Base-by-base conservation (phyloP, 2,797 vertebrate species). In the Tokudaia tokunoshimensis region DNA sequence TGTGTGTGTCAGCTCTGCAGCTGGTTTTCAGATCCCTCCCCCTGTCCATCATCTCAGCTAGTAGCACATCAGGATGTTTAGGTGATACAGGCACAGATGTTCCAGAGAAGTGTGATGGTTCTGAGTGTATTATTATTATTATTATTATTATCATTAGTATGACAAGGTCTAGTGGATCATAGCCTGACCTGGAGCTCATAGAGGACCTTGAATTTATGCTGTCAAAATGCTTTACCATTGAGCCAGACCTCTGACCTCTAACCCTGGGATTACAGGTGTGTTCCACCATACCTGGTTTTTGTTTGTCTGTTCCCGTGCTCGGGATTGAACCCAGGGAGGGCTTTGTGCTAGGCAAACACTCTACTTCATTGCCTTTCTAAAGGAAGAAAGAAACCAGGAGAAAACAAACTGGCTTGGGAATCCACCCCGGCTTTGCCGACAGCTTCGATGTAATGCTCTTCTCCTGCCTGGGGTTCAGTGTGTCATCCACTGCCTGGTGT, bases 31-130 rank as follows among this genome's bases (percentile, higher is more conserved):
- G 84, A 47, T 20, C 24, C 37, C 20, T 67, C 52, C n/a, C 55
- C 24, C n/a, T 26, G 26, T 31, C 3, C 1, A 47, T 22, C 12
- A 0, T 84, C 75, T 6, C 0, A 10, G 61, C 26, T 4, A 41
- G 37, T 6, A 0, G 55, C 0, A 44, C 41, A 12, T 26, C 29
- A n/a, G 87, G 75, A 74, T 17, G 0, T 0, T 0, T 76, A 1
- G 31, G 17, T 17, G 59, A 52, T 3, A 15, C 4, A 70, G 83
- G 47, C 12, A 67, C 29, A 29, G 24, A 29, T 19, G 55, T 15
- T 41, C 81, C 80, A 31, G 81, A 76, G 89, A 88, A 88, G 6
- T 26, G 0, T 52, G 55, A 95, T 57, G 20, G 6, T 57, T 76
- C 80, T 55, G 9, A 74, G 41, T 47, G 29, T 52, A 15, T 67